These are phyloP conservation scores for Echinarachnius parma DNA, from an alignment of 53 echinoderm and acorn worm genomes.

Conservation along the genomic window DNA sequence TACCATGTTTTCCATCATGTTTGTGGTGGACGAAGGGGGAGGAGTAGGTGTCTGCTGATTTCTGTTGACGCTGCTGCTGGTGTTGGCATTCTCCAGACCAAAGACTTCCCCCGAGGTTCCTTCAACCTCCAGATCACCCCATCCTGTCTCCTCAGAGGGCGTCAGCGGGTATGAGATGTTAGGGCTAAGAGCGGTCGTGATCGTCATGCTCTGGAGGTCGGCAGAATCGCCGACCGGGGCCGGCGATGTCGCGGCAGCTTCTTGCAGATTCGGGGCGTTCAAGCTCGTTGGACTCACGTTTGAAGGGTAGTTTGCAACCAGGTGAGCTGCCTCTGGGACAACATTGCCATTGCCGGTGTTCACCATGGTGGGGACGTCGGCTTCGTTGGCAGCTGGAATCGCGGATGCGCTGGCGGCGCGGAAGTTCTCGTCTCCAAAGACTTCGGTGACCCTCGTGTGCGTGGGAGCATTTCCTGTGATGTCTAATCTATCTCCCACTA, in stretches of 20 bases:
- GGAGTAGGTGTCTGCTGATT: too few species aligned
- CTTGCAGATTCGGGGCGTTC: too few species aligned
- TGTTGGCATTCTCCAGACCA: slow-evolving; percentile 6
- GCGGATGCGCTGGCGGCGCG: slow-evolving; percentile 4
- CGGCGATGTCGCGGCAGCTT: not conserved
- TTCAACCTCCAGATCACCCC: not conserved
- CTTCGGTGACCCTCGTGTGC: slow-evolving; percentile 31
- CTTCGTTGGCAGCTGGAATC: not conserved
- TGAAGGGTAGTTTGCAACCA: too few species aligned
- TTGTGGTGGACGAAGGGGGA: too few species aligned
- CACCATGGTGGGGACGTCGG: not conserved
- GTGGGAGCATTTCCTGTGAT: slow-evolving; percentile 5
- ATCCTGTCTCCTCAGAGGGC: not conserved
- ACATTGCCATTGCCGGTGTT: not conserved
- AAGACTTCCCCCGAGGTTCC: not conserved
- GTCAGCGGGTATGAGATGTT: slow-evolving; percentile 12
- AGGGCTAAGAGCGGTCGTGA: slow-evolving; percentile 15
- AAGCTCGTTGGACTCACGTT: too few species aligned
- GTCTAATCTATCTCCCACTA: too few species aligned
- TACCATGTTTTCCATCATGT: too few species aligned
- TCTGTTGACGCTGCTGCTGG: too few species aligned
- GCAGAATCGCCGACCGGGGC: not conserved
- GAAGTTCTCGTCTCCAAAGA: not conserved
- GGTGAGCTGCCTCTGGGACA: not conserved
- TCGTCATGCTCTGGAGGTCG: not conserved